Base-by-base conservation (phyloP, 2,113 vertebrate genomes). In the Sphaerodactylus townsendi region DNA sequence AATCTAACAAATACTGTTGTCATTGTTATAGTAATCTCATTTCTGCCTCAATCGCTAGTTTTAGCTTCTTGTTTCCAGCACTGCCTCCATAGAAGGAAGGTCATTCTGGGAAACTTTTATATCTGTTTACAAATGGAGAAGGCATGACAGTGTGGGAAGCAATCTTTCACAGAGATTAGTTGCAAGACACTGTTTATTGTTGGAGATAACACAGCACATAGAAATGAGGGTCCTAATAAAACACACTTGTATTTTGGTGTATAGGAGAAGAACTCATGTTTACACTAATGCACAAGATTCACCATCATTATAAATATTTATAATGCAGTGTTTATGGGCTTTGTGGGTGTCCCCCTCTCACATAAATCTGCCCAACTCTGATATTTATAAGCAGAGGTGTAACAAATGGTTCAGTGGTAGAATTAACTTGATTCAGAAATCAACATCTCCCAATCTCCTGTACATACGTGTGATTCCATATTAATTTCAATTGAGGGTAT, bases 261-360 rank as follows among this genome's bases (percentile, higher is more conserved):
- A 69, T 81, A 90, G 33, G 73, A 83, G 91, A 77, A 44, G 79
- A 83, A 56, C 73, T 72, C 1, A 13, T 92, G 91, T 92, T 94
- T 93, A 83, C 56, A 15, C 79, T 65, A 80, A 72, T 76, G 87
- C 77, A 72, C 10, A 84, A 87, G 72, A 46, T 87, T 87, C 71
- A 5, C 59, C 81, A n/a, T 48, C 80, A 90, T 74, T 73, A 73
- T 90, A 93, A 95, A 93, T 93, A 93, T 95, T 94, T 94, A 94
- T 62, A 56, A 71, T 77, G 66, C 46, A 21, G 9, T 79, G 86
- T 89, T 93, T 86, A 84, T 62, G 48, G 48, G 72, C 94, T 92
- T 78, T 92, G 84, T 93, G 93, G 91, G 92, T 91, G 90, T 94
- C 82, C 92, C 86, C 83, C 81, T 79, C 86, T 88, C 88, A 71